phyloP scores from a whole-genome alignment of 2,113 vertebrate species.

The Nanorana parkeri region DNA sequence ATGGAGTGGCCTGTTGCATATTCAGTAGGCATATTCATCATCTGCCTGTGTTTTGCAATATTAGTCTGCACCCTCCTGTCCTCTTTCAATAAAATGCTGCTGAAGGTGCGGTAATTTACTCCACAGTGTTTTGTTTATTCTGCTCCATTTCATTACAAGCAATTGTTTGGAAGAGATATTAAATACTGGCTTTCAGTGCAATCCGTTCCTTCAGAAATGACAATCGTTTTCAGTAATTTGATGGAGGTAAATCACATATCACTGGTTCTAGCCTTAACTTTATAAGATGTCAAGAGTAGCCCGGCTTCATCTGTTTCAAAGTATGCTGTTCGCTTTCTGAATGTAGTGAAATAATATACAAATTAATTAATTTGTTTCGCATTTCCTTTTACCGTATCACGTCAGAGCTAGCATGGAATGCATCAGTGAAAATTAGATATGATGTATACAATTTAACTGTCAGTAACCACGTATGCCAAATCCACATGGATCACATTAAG shows the following conservation, averaged over 20 bases:
- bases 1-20: constrained; percentile 27
- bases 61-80: constrained; percentile 14
- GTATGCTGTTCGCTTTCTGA: too few relatives aligned
- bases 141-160: background rate
- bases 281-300: background rate
- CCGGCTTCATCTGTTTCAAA: background rate
- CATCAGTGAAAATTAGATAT: background rate
- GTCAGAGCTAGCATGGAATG: background rate
- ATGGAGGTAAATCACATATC: background rate
- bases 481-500: too few relatives aligned
- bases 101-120: constrained; percentile 23
- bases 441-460: background rate
- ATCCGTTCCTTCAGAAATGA: background rate
- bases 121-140: background rate
- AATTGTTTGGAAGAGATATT: background rate
- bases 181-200: background rate
- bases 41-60: constrained; percentile 9
- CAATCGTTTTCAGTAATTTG: background rate
- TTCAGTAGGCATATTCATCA: constrained; percentile 13
- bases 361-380: background rate
- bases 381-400: background rate
- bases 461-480: too few relatives aligned
- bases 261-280: background rate
- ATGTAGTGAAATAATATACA: background rate
- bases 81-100: constrained; percentile 29